Conservation (phyloP, 2,113 vertebrate species). For the Carlito syrichta region DNA sequence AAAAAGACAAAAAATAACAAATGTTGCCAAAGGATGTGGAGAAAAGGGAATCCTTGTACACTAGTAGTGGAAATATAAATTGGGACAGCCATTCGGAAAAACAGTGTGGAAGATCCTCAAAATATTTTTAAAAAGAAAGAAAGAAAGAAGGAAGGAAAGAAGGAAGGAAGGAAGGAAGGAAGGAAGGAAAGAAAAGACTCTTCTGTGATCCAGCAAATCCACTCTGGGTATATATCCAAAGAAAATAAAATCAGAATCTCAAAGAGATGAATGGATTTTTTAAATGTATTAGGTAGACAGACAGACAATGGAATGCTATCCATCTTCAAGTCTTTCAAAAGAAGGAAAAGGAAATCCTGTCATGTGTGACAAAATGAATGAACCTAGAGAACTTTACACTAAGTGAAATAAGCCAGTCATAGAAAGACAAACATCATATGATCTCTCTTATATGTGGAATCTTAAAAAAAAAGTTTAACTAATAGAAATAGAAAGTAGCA, state of each 20-base stretch:
- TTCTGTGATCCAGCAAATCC: background rate
- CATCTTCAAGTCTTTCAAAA: background rate
- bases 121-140: background rate
- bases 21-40: background rate
- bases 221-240: background rate
- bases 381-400: background rate
- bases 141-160: too few species aligned
- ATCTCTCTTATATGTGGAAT: background rate
- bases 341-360: background rate
- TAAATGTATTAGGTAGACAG: background rate
- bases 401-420: background rate
- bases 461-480: background rate
- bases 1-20: background rate
- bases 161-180: too few species aligned
- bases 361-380: background rate
- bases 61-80: background rate
- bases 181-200: too few species aligned
- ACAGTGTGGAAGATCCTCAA: background rate
- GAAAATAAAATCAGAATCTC: background rate
- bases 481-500: background rate
- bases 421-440: background rate
- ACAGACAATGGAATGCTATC: background rate
- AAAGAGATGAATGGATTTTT: background rate
- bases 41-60: background rate
- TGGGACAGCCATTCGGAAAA: background rate